A percentile compares a stretch with the other conserved stretches of the same genome.
Evolutionary conservation across 2,797 vertebrate genomes (phyloP).

Genomic region (Hemitrygon akajei): DNA sequence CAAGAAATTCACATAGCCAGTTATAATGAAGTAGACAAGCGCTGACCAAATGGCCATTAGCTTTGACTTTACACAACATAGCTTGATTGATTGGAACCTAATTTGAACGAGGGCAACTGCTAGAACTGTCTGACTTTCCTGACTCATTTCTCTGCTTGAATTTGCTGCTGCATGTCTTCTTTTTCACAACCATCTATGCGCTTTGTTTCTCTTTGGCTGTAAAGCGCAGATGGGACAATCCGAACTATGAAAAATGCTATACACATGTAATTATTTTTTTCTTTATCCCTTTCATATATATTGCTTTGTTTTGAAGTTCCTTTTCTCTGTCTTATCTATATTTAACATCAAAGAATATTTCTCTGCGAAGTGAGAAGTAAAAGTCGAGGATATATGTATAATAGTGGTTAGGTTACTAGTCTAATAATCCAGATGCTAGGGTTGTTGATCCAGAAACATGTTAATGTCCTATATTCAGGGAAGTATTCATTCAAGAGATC

Average conservation of each 20-base stretch:
- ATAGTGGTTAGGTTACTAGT: too few relatives aligned
- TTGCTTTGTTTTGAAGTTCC: not conserved
- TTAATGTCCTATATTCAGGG: too few relatives aligned
- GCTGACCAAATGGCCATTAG: not conserved
- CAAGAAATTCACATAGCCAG: not conserved
- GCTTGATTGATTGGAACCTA: not conserved
- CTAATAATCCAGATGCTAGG: too few relatives aligned
- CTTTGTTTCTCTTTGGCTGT: not conserved
- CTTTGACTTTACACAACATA: not conserved
- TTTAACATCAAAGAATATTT: not conserved
- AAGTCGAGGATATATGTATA: too few relatives aligned
- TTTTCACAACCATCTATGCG: too few relatives aligned
- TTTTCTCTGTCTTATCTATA: not conserved
- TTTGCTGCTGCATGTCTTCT: not conserved
- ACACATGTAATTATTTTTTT: not conserved
- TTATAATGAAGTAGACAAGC: not conserved
- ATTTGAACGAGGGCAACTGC: not conserved
- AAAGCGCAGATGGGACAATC: not conserved
- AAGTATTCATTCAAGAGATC: too few relatives aligned
- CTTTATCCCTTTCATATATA: not conserved
- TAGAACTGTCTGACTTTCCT: not conserved
- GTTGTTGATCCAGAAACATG: too few relatives aligned
- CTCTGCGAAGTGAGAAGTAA: not conserved
- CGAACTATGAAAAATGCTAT: not conserved
- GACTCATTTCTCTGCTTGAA: not conserved